A percentile compares a stretch with the other conserved stretches of the same genome.
phyloP scores from a whole-genome alignment of 2,888 invertebrate species.

The Tryphoninae sp. region DNA sequence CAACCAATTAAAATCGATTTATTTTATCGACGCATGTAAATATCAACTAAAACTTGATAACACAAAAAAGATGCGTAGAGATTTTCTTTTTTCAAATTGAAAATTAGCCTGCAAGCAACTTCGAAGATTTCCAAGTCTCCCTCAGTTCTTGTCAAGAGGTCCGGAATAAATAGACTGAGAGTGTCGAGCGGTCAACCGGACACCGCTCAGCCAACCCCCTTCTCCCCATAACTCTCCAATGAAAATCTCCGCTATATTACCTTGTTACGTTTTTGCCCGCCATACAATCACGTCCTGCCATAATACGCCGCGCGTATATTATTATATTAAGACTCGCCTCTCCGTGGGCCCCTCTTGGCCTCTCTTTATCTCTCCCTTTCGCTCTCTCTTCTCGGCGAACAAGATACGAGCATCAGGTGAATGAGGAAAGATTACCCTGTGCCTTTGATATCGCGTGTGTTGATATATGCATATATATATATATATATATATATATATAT shows the following conservation, averaged over 20 bases:
- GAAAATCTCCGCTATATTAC: constrained; percentile 68
- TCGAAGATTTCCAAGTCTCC: constrained; percentile 22
- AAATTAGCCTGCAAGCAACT: constrained; percentile 33
- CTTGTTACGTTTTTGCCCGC: constrained; percentile 77
- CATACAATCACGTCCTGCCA: constrained; percentile 75
- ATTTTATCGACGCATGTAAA: too few species aligned
- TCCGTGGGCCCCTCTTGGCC: constrained; percentile 44
- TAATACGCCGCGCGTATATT: constrained; percentile 73
- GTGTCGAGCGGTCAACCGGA: constrained; percentile 54
- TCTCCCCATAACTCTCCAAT: constrained; percentile 45
- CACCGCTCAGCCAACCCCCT: constrained; percentile 55
- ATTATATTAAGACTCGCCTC: constrained; percentile 71
- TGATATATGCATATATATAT: constrained; percentile 7
- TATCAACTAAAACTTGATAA: too few species aligned
- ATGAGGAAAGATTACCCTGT: constrained; percentile 48
- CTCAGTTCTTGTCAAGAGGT: neutral
- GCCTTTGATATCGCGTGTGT: constrained; percentile 20
- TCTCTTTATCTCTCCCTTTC: constrained; percentile 44
- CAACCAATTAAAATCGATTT: too few species aligned
- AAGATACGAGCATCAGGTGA: constrained; percentile 48
- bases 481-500: constrained; percentile 3
- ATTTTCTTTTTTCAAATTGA: too few species aligned
- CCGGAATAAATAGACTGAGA: constrained; percentile 4
- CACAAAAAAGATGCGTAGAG: too few species aligned
- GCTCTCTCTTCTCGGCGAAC: constrained; percentile 38